A percentile compares a stretch with the other conserved stretches of the same genome.
Conservation (phyloP, 2,888 invertebrate genomes). For the Punctoribates punctum region DNA sequence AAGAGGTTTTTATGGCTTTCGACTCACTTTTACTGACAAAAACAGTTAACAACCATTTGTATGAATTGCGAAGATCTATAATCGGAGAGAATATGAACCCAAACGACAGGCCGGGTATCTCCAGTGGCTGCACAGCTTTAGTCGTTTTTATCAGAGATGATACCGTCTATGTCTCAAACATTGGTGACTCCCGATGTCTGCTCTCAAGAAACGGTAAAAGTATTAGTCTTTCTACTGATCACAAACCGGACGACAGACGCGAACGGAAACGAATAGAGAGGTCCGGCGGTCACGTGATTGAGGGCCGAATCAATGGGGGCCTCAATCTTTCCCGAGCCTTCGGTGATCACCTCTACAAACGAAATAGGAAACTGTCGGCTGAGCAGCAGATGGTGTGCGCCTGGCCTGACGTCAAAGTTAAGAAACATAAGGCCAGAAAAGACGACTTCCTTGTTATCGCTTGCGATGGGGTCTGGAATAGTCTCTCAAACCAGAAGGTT, state of each 20-base stretch:
- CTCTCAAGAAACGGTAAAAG: conserved; percentile 29
- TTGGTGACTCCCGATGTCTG: conserved; percentile 41
- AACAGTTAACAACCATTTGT: not conserved
- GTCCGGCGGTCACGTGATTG: conserved; percentile 32
- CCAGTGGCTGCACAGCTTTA: conserved; percentile 36
- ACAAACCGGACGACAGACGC: conserved; percentile 37
- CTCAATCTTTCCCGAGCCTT: conserved; percentile 41
- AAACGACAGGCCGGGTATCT: conserved; percentile 1
- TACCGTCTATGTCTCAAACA: conserved; percentile 34
- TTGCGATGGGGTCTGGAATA: conserved; percentile 82
- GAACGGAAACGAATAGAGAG: conserved; percentile 33
- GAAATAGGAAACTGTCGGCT: not conserved
- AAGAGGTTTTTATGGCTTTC: conserved; percentile 81
- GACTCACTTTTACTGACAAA: conserved; percentile 60
- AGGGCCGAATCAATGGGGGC: conserved; percentile 36
- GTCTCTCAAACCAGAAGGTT: conserved; percentile 25
- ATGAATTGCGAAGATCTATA: not conserved
- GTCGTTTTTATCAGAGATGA: conserved; percentile 21
- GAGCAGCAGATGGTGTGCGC: conserved; percentile 32
- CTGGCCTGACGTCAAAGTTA: conserved; percentile 33
- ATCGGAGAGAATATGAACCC: not conserved
- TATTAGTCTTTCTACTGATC: conserved; percentile 29
- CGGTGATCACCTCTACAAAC: conserved; percentile 40
- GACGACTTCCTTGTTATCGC: conserved; percentile 92
- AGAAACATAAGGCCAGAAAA: conserved; percentile 51